Evolutionary conservation across 2,113 vertebrate genomes (phyloP).

Genomic region (Poicephalus meyeri): DNA sequence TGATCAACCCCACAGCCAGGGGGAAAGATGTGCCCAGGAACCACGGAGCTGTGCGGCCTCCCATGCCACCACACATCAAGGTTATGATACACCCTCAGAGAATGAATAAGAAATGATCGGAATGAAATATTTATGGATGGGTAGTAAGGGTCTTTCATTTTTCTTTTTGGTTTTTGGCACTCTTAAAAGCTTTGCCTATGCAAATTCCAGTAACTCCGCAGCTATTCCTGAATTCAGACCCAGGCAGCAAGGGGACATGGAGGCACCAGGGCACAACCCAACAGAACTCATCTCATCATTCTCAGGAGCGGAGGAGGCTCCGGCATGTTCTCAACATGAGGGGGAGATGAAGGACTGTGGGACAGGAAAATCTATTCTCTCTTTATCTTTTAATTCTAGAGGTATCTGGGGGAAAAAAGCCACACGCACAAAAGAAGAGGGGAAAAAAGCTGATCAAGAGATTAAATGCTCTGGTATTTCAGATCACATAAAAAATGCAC

Average conservation of each 20-base stretch:
- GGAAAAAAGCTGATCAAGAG: background rate
- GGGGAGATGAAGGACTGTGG: background rate
- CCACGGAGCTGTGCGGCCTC: accelerated
- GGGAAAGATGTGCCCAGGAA: background rate
- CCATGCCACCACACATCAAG: background rate
- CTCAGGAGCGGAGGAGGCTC: accelerated
- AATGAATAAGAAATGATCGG: background rate
- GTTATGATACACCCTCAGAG: background rate
- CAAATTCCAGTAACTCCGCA: accelerated
- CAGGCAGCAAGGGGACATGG: accelerated
- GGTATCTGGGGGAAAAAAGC: background rate
- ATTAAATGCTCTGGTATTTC: conserved; percentile 31
- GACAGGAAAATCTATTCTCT: background rate
- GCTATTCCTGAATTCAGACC: background rate
- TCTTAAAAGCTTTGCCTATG: background rate
- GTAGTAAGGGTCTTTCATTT: background rate
- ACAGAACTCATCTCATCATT: background rate
- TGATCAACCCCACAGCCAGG: background rate
- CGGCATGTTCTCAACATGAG: background rate
- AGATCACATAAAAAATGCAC: background rate
- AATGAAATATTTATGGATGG: background rate
- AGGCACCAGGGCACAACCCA: background rate
- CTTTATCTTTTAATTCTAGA: background rate
- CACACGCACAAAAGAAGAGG: accelerated
- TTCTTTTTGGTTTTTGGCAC: background rate